Evolutionary conservation across 1,140 invertebrate species (phyloP).

Genomic region (Acyrthosiphon pisum): DNA sequence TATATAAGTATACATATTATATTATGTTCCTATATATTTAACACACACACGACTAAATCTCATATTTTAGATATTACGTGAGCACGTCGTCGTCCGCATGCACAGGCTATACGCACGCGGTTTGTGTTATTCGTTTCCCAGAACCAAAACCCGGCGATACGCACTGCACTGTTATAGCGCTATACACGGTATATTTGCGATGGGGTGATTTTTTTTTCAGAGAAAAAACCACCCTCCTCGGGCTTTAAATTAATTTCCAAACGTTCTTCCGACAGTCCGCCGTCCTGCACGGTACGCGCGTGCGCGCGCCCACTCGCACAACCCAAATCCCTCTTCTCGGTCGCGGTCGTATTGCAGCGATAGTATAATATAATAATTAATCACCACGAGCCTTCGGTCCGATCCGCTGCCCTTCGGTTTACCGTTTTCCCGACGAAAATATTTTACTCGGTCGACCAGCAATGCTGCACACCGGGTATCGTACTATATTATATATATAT

Average conservation of each 20-base stretch:
- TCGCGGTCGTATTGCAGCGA: not conserved
- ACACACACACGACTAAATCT: not conserved
- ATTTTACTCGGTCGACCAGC: not conserved
- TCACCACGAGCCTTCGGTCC: not conserved
- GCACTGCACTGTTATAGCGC: not conserved
- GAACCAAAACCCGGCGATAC: not conserved
- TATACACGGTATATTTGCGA: not conserved
- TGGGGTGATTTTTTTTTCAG: not conserved
- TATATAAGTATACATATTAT: too few species aligned
- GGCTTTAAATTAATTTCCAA: constrained; percentile 36
- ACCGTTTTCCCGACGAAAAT: not conserved
- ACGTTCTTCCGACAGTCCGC: constrained; percentile 45
- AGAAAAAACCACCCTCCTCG: not conserved
- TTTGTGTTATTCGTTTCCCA: not conserved
- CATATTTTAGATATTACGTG: not conserved
- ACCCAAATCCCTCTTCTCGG: not conserved
- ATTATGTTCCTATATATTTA: too few species aligned
- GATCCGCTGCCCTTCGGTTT: not conserved
- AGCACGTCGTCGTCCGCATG: not conserved
- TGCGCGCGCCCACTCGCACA: not conserved
- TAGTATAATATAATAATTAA: not conserved
- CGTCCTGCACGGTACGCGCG: not conserved
- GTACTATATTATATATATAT: too few species aligned
- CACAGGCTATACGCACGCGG: not conserved
- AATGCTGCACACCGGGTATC: not conserved